Evolutionary conservation across 1,140 invertebrate genomes (phyloP).

Genomic region (Telenomus remus): DNA sequence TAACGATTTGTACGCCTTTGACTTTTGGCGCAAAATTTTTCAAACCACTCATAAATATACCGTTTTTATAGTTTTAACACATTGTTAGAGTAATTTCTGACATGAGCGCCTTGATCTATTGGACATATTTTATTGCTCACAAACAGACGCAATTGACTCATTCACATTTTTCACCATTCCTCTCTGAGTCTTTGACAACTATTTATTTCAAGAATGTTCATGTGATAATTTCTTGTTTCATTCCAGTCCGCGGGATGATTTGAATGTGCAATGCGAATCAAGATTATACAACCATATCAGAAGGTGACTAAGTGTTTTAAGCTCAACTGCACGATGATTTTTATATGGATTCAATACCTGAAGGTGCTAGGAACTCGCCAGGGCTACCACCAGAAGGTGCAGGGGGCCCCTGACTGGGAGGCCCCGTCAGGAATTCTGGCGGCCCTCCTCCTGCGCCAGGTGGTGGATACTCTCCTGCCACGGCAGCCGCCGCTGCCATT

Average conservation of each 20-base stretch:
- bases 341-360: conserved; percentile 66
- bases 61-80: conserved; percentile 36
- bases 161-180: too few relatives aligned
- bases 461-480: conserved; percentile 80
- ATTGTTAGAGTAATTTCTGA: conserved; percentile 23
- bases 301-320: conserved; percentile 26
- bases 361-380: conserved; percentile 73
- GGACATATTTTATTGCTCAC: conserved; percentile 40
- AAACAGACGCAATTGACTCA: background rate
- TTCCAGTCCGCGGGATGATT: too few relatives aligned
- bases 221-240: too few relatives aligned
- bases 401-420: conserved; percentile 77
- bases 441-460: conserved; percentile 78
- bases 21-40: conserved; percentile 18
- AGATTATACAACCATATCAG: conserved; percentile 20
- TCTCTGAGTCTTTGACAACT: too few relatives aligned
- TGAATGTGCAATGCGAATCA: background rate
- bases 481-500: conserved; percentile 80
- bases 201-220: too few relatives aligned
- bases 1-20: conserved; percentile 17
- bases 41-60: conserved; percentile 21
- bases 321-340: conserved; percentile 18
- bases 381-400: conserved; percentile 74
- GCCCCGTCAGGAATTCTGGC: conserved; percentile 77
- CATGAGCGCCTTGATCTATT: conserved; percentile 32